Percentiles rank a stretch among this genome's conserved stretches.
phyloP scores from a whole-genome alignment of 2,888 invertebrate species.

The Dinocampus coccinellae region DNA sequence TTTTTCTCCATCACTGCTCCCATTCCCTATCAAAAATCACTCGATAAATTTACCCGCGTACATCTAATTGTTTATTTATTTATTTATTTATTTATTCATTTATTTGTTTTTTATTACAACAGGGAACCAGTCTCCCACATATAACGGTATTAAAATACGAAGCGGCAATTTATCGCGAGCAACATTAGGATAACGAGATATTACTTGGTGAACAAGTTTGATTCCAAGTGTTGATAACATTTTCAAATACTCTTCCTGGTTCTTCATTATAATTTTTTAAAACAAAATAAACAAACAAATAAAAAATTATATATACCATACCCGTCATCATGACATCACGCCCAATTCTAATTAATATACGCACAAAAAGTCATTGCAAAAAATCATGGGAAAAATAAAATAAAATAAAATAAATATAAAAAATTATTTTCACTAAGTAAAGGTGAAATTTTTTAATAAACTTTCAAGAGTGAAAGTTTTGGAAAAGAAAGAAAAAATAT shows the following conservation, averaged over 20 bases:
- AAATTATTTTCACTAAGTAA: neutral
- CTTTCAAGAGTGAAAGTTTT: constrained; percentile 21
- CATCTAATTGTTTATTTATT: neutral
- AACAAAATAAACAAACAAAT: too few relatives aligned
- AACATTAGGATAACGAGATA: constrained; percentile 32
- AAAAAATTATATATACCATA: neutral
- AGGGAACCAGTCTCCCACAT: constrained; percentile 30
- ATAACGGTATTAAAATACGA: constrained; percentile 34
- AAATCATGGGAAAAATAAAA: too few relatives aligned
- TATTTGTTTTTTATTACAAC: neutral
- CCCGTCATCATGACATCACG: neutral
- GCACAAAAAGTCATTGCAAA: too few relatives aligned
- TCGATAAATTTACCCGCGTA: neutral
- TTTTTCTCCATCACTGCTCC: neutral
- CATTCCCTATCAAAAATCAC: neutral
- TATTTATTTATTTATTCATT: neutral
- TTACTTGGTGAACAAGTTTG: constrained; percentile 19
- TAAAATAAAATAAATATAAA: neutral
- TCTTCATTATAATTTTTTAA: neutral
- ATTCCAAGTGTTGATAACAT: constrained; percentile 24
- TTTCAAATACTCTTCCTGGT: constrained; percentile 13
- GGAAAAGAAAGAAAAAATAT: too few relatives aligned
- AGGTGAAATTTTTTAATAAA: neutral
- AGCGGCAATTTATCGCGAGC: constrained; percentile 26
- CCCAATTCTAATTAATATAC: too few relatives aligned